Evolutionary conservation across 2,797 vertebrate species (phyloP), one percentile per base, ranked within the genome.

Genomic region (Sebastolobus alascanus): DNA sequence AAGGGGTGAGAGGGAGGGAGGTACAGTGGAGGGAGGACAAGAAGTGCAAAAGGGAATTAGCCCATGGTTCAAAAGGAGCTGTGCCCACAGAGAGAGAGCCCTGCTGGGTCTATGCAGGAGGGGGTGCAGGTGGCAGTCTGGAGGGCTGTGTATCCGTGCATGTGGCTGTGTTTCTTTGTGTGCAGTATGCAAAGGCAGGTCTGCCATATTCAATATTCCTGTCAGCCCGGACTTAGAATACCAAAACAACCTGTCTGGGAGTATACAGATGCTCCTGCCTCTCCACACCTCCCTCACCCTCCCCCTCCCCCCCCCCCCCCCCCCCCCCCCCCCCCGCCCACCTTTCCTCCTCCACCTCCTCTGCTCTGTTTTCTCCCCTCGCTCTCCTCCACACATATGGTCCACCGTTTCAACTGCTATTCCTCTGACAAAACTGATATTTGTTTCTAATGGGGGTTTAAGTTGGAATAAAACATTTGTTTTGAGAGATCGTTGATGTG

Each of bases 241-340:
- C 89, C 89, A 93, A 94, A 94, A 90, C 91, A 93, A 93, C 90
- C 87, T 91, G 91, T 92, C 90, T 88, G 87, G 84, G 78, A 88
- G 86, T 84, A 63, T 89, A 87, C 92, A 93, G 89, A 93, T 92
- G 90, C 85, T 91, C 75, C 79, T 82, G 79, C 79, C 79, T 83
- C 79, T 64, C 77, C 73, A 77, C 84, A 80, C 82, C 85, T 85
- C 75, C 90, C 54, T 73, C 63, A n/a, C n/a, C n/a, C n/a, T n/a
- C n/a, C n/a, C n/a, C n/a, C n/a, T n/a, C n/a, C n/a, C n/a, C n/a
- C n/a, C n/a, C n/a, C n/a, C n/a, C n/a, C n/a, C n/a, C n/a, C n/a
- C n/a, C n/a, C n/a, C n/a, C n/a, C n/a, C n/a, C n/a, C 71, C 78
- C 60, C 25, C 58, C 63, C 71, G 75, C 64, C 25, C 58, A 58